These are phyloP conservation scores for Chrysolina americana DNA, from an alignment of 2,888 invertebrate genomes.

Conservation along the genomic window DNA sequence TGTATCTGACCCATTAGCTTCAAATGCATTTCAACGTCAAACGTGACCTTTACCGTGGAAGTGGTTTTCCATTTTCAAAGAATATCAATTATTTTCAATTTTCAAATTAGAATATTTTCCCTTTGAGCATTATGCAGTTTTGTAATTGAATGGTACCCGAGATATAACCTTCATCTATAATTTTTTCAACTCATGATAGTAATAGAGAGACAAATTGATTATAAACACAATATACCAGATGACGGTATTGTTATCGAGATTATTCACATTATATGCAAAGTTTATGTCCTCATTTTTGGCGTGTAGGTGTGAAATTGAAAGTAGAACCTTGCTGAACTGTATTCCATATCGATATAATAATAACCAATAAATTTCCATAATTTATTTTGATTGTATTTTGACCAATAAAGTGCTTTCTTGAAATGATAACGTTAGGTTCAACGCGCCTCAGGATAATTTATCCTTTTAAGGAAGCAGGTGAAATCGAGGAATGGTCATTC, in stretches of 20 bases:
- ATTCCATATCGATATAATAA: constrained; percentile 43
- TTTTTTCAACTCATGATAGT: not conserved
- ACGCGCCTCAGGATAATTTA: constrained; percentile 34
- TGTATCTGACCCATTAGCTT: no score
- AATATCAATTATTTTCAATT: no score
- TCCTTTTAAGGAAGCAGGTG: constrained; percentile 46
- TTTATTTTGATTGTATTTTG: constrained; percentile 21
- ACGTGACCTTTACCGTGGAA: no score
- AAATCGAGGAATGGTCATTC: constrained; percentile 40
- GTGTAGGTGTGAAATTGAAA: constrained; percentile 59
- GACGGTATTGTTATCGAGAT: constrained; percentile 21
- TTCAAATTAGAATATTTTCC: no score
- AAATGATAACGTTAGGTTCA: constrained; percentile 23
- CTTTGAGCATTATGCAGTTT: no score
- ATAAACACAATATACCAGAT: not conserved
- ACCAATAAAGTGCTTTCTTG: constrained; percentile 24
- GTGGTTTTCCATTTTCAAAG: no score
- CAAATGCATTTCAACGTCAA: no score
- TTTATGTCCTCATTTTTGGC: constrained; percentile 53
- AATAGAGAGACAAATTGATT: not conserved
- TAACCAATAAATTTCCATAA: constrained; percentile 37
- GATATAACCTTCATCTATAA: no score
- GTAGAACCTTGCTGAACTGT: constrained; percentile 48
- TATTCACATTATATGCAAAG: constrained; percentile 40
- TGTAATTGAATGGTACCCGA: no score